Conservation (phyloP, 64 coral and sea anemone species). For the Hydrozoanthus tunicans region DNA sequence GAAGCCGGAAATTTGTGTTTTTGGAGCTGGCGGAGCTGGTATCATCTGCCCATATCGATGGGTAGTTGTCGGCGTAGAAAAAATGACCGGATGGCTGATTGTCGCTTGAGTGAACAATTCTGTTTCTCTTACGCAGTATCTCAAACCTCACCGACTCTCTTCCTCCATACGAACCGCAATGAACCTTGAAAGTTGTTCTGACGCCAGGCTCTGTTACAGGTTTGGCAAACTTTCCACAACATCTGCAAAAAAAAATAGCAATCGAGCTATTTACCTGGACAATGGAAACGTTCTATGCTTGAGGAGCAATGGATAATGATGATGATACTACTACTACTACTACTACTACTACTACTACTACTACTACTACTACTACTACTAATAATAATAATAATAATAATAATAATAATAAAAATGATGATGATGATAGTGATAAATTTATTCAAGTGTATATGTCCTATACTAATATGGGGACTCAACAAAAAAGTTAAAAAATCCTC, state of each 20-base stretch:
- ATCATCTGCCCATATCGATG: not conserved
- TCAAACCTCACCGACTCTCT: constrained; percentile 27
- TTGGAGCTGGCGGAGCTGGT: not conserved
- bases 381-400: too few relatives aligned
- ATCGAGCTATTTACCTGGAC: too few relatives aligned
- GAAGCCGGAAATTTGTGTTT: constrained; percentile 1
- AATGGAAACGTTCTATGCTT: not conserved
- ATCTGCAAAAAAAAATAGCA: not conserved
- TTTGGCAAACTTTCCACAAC: constrained; percentile 23
- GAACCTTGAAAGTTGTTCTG: constrained; percentile 48
- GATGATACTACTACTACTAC: too few relatives aligned
- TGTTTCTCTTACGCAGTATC: constrained; percentile 4
- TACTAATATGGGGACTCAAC: too few relatives aligned
- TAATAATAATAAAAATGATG: too few relatives aligned
- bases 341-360: too few relatives aligned
- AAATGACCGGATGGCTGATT: constrained; percentile 20
- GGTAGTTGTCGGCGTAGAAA: not conserved
- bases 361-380: too few relatives aligned
- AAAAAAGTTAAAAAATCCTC: too few relatives aligned
- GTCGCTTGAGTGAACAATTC: not conserved
- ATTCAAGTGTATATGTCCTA: too few relatives aligned
- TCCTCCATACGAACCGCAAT: not conserved
- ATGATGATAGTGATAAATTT: too few relatives aligned
- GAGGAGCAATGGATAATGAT: too few relatives aligned
- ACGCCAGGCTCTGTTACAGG: constrained; percentile 25